Conservation (phyloP, 2,113 vertebrate species). For the Elaphurus davidianus region DNA sequence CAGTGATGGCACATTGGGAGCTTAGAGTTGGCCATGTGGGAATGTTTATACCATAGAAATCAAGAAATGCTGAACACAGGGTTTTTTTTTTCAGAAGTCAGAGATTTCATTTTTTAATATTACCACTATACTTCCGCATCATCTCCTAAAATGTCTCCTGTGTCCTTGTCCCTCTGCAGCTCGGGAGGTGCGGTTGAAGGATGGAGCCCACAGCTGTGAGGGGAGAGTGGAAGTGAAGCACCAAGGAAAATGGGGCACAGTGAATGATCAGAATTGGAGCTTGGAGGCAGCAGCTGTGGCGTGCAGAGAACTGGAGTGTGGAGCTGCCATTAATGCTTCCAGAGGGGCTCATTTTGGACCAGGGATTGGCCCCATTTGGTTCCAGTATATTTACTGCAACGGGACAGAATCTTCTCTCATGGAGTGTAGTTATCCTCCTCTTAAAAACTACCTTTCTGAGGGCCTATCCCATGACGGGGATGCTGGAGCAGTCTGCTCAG, state of each 20-base stretch:
- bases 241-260: no score
- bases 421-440: fast-evolving
- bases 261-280: no score
- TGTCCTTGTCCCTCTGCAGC: not conserved
- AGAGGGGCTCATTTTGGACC: no score
- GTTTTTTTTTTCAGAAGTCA: not conserved
- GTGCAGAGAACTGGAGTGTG: no score
- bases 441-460: not conserved
- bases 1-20: not conserved
- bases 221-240: no score
- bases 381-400: not conserved
- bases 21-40: not conserved
- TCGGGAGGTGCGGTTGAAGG: conserved; percentile 55
- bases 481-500: no score
- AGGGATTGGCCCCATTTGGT: conserved; percentile 33
- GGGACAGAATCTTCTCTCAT: not conserved
- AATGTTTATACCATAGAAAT: not conserved
- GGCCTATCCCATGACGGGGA: no score
- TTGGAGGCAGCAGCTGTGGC: no score
- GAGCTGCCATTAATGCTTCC: no score
- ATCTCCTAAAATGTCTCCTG: not conserved
- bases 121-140: not conserved
- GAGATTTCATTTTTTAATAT: not conserved
- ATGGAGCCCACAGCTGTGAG: not conserved
- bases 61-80: not conserved